phyloP scores from a whole-genome alignment of 2,797 vertebrate genomes.

The Rhinoraja longicauda region DNA sequence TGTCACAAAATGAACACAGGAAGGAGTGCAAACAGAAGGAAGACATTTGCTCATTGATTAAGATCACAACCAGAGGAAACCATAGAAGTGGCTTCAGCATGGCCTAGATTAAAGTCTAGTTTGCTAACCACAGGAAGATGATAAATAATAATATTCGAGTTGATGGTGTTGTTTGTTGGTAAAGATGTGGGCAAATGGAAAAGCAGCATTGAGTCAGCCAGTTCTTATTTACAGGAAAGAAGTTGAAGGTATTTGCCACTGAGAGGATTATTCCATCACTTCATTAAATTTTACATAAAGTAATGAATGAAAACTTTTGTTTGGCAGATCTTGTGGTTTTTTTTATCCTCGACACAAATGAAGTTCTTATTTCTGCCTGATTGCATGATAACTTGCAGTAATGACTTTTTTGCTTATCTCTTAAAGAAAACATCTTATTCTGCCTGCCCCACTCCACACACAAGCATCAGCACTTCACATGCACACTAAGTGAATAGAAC shows the following conservation, averaged over 20 bases:
- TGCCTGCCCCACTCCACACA: neutral
- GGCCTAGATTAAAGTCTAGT: slow-evolving; percentile 29
- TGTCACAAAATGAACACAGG: neutral
- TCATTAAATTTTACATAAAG: neutral
- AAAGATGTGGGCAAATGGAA: slow-evolving; percentile 8
- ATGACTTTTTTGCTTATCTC: neutral
- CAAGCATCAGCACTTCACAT: neutral
- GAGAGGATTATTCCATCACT: slow-evolving; percentile 13
- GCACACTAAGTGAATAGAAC: neutral
- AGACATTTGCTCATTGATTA: neutral
- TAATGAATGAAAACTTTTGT: neutral
- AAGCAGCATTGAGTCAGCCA: slow-evolving; percentile 14
- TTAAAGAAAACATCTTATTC: neutral
- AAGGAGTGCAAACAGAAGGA: slow-evolving; percentile 2
- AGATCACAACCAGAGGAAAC: neutral
- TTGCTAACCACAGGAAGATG: neutral
- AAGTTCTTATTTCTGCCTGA: neutral
- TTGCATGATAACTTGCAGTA: neutral
- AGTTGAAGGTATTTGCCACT: neutral
- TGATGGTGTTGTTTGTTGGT: slow-evolving; percentile 1
- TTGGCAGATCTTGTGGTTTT: slow-evolving; percentile 7
- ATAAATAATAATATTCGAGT: slow-evolving; percentile 13
- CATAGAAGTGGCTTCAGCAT: neutral
- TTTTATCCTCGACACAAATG: neutral
- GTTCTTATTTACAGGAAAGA: slow-evolving; percentile 12